Percentiles rank a stretch among this genome's conserved stretches.
Conservation (phyloP, 2,888 invertebrate species). For the Drosophila cracens region DNA sequence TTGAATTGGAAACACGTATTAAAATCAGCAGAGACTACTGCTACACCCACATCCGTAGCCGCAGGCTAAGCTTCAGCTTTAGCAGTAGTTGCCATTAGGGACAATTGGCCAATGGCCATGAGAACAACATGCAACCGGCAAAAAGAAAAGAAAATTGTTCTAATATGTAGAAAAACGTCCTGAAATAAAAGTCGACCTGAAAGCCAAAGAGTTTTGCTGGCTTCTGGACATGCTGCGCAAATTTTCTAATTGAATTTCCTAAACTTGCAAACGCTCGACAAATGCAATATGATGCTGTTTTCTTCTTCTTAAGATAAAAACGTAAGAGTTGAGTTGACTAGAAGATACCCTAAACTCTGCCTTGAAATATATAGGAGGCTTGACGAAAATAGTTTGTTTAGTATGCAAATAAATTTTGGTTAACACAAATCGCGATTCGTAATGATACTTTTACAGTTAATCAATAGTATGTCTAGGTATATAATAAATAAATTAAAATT, state of each 20-base stretch:
- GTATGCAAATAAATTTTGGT: neutral
- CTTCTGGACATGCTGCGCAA: neutral
- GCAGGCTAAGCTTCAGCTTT: neutral
- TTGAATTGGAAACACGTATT: slow-evolving; percentile 70
- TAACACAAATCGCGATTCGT: fast-evolving
- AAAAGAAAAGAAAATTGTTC: neutral
- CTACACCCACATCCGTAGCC: neutral
- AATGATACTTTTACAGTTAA: neutral
- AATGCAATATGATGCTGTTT: neutral
- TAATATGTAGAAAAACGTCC: neutral
- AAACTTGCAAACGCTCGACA: neutral
- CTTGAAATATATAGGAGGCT: neutral
- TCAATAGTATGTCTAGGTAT: neutral
- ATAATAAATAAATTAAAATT: neutral
- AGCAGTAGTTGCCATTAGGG: slow-evolving; percentile 38
- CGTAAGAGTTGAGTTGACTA: neutral
- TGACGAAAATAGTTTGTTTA: neutral
- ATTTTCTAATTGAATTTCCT: neutral
- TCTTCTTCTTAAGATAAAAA: neutral
- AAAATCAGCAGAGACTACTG: slow-evolving; percentile 39
- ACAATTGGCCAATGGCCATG: slow-evolving; percentile 37
- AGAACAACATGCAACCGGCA: slow-evolving; percentile 17
- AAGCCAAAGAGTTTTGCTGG: neutral
- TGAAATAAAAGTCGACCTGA: neutral
- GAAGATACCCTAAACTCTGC: neutral